A percentile compares a stretch with the other conserved stretches of the same genome.
These are phyloP conservation scores for Pristis pectinata DNA, from an alignment of 2,797 vertebrate genomes.

Conservation along the genomic window DNA sequence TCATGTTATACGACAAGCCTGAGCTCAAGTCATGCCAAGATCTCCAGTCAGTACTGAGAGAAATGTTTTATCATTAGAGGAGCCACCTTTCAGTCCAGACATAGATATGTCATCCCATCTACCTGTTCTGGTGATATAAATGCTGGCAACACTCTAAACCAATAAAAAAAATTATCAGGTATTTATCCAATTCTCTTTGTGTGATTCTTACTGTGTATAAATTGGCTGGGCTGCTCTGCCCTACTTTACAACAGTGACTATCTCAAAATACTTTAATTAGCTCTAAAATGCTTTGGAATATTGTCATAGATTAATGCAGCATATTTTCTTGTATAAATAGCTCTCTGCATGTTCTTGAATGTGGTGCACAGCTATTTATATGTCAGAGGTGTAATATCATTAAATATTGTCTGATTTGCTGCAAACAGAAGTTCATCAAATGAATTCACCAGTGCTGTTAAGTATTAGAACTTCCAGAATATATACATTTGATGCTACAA, in stretches of 20 bases:
- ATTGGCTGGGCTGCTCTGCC: background rate
- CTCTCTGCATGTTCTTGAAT: background rate
- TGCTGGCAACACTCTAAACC: background rate
- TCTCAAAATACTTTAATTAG: background rate
- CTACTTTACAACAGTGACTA: background rate
- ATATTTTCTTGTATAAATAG: background rate
- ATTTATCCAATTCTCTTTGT: constrained; percentile 16
- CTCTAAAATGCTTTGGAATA: background rate
- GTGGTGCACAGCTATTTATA: background rate
- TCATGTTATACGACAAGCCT: background rate
- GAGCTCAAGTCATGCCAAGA: background rate
- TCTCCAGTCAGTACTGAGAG: background rate
- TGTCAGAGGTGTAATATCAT: background rate
- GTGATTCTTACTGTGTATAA: background rate
- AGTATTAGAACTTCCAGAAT: background rate
- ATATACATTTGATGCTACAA: background rate
- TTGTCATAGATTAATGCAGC: background rate
- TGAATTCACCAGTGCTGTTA: background rate
- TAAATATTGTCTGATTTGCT: background rate
- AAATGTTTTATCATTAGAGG: background rate
- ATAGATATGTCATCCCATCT: background rate
- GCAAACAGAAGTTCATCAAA: background rate
- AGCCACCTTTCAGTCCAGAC: background rate
- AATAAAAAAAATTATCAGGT: background rate
- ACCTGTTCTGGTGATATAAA: background rate